phyloP scores from a whole-genome alignment of 2,113 vertebrate species.

The Sapayoa aenigma region DNA sequence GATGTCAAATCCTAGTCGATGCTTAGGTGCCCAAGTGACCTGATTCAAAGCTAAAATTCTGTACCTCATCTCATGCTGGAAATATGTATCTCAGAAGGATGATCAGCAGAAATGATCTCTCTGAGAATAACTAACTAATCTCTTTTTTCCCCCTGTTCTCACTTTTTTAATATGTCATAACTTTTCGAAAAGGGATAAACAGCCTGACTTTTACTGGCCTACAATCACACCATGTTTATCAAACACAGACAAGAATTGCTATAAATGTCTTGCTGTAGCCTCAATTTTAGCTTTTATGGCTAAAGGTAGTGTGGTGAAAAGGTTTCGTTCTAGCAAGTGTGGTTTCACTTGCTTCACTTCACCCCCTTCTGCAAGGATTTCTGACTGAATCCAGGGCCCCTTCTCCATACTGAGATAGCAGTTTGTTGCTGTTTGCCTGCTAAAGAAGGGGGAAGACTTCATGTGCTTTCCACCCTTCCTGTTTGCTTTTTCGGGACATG shows the following conservation, averaged over 20 bases:
- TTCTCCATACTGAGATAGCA: neutral
- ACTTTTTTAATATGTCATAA: slow-evolving; percentile 8
- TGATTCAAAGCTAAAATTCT: neutral
- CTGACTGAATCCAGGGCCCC: neutral
- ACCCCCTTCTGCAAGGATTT: neutral
- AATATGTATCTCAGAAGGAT: neutral
- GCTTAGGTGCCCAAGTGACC: neutral
- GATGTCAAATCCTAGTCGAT: neutral
- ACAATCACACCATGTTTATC: neutral
- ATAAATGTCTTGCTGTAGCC: neutral
- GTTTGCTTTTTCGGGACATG: neutral
- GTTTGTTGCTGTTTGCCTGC: neutral
- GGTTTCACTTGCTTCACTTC: neutral
- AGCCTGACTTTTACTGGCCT: slow-evolving; percentile 14
- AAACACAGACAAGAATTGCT: neutral
- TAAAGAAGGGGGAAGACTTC: neutral
- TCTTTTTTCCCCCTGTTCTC: neutral
- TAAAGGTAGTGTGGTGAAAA: neutral
- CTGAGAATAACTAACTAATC: neutral
- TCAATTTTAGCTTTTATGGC: neutral
- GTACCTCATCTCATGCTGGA: neutral
- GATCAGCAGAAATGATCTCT: neutral
- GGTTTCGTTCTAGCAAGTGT: neutral
- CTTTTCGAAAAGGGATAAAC: slow-evolving; percentile 9
- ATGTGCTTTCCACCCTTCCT: neutral